Evolutionary conservation across 2,113 vertebrate genomes (phyloP), one percentile per base, ranked within the genome.

Genomic region (Lophura nycthemera): DNA sequence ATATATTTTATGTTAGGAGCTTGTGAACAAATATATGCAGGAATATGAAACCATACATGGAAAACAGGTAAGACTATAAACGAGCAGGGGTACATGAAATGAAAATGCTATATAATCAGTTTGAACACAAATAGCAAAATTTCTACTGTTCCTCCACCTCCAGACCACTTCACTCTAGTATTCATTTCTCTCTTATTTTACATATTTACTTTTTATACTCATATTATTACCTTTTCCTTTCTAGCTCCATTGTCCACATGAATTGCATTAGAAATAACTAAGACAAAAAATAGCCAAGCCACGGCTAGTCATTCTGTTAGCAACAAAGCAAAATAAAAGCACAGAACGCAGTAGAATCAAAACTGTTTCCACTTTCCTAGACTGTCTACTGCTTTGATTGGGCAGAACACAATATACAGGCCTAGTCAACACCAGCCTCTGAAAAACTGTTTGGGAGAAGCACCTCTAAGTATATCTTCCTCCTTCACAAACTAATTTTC

Each of bases 401-500:
- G 42, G 15, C 57, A 66, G 32, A 82, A 75, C 3, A 38, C 16
- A 57, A 13, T 13, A 16, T 88, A 3, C 22, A 77, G 7, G 36
- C 7, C 17, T 22, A 64, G 9, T 0, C 0, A 65, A 61, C 18
- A 77, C 13, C 4, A 40, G 4, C 13, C 2, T 14, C 5, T 14
- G 30, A 71, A 75, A 86, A 83, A 21, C 10, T 43, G 21, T 47
- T 63, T 63, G 7, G 42, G 63, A 48, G 1, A 66, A 43, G 42
- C 61, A 67, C 12, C 4, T 25, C 71, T 78, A 47, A 78, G 74
- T 38, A 32, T 11, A 13, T 30, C 3, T 75, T 88, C 52, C 2
- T 71, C 13, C 5, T 88, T 61, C 40, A 71, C 20, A 36, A n/a
- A 63, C 71, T 54, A 0, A 67, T 65, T 72, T 66, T 8, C 3